Evolutionary conservation across 2,888 invertebrate species (phyloP).

Genomic region (Caenorhabditis japonica): DNA sequence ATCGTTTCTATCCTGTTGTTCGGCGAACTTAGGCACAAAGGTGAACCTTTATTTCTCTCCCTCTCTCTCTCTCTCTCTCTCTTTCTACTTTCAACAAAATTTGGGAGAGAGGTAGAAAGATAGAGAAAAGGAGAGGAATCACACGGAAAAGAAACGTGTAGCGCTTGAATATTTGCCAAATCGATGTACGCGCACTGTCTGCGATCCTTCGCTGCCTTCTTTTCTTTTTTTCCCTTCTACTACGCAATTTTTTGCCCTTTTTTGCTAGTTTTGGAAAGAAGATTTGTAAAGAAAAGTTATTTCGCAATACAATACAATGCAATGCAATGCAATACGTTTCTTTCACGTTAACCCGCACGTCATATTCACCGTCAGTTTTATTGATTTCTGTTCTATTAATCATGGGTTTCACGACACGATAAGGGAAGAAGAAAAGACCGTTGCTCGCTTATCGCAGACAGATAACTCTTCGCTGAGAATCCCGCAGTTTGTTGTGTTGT

Average conservation of each 20-base stretch:
- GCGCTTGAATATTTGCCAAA: conserved; percentile 52
- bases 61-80: conserved; percentile 19
- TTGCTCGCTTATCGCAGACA: conserved; percentile 29
- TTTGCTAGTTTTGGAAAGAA: not conserved
- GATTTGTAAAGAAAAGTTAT: conserved; percentile 13
- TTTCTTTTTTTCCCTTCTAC: conserved; percentile 21
- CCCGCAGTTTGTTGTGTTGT: not conserved
- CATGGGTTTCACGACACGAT: conserved; percentile 40
- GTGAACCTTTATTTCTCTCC: conserved; percentile 5
- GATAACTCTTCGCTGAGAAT: conserved; percentile 18
- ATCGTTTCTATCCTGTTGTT: conserved; percentile 9
- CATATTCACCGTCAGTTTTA: conserved; percentile 43
- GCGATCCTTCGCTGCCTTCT: conserved; percentile 25
- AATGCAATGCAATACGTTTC: conserved; percentile 14
- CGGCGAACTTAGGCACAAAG: conserved; percentile 27
- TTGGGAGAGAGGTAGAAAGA: conserved; percentile 7
- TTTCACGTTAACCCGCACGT: conserved; percentile 26
- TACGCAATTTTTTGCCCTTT: conserved; percentile 18
- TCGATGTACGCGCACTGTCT: conserved; percentile 41
- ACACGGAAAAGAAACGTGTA: conserved; percentile 29
- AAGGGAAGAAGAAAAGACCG: conserved; percentile 22
- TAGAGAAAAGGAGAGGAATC: conserved; percentile 18
- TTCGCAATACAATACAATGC: conserved; percentile 29
- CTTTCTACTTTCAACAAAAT: conserved; percentile 8
- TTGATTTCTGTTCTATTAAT: conserved; percentile 50